Conservation (phyloP, 2,888 invertebrate species). For the Cerceris rybyensis region DNA sequence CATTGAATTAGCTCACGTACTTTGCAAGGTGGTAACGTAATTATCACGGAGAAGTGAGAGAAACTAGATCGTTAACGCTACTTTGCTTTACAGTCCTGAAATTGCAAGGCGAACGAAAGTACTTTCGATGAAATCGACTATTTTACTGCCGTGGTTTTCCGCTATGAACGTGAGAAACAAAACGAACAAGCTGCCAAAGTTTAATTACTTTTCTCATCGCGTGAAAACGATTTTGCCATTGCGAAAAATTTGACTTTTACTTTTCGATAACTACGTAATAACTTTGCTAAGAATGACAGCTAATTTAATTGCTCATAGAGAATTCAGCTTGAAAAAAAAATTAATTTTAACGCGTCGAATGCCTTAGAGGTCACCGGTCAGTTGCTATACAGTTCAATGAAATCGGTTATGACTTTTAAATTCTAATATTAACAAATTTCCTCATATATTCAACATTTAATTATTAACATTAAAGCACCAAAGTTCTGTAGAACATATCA, state of each 20-base stretch:
- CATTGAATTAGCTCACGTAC: conserved; percentile 17
- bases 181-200: not conserved
- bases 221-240: conserved; percentile 25
- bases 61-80: conserved; percentile 27
- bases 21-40: conserved; percentile 27
- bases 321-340: too few relatives aligned
- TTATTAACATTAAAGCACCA: too few relatives aligned
- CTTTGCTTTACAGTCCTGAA: conserved; percentile 52
- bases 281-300: too few relatives aligned
- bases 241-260: not conserved
- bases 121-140: conserved; percentile 35
- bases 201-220: conserved; percentile 11
- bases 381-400: too few relatives aligned
- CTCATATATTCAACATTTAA: too few relatives aligned
- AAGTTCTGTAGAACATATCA: too few relatives aligned
- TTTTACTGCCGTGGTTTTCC: conserved; percentile 36
- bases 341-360: too few relatives aligned
- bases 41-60: conserved; percentile 43
- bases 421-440: too few relatives aligned
- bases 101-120: conserved; percentile 35
- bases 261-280: too few relatives aligned
- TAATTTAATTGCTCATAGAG: too few relatives aligned
- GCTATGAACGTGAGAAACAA: conserved; percentile 9
- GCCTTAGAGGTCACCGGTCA: too few relatives aligned
- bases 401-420: too few relatives aligned